Evolutionary conservation across 1,140 invertebrate species (phyloP).

Genomic region (Aphis craccivora): DNA sequence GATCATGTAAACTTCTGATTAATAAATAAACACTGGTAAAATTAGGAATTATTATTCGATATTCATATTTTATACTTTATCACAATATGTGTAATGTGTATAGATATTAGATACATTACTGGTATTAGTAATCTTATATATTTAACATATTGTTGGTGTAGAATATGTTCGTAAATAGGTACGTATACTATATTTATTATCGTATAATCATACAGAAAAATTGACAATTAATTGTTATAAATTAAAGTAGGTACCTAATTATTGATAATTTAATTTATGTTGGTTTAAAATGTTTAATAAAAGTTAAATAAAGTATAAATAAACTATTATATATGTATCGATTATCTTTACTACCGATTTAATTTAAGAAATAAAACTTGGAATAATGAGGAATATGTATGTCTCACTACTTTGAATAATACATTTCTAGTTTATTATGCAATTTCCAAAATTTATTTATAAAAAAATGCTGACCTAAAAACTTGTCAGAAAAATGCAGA

Average conservation of each 20-base stretch:
- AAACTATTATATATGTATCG: background rate
- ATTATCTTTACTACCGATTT: background rate
- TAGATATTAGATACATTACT: too few relatives aligned
- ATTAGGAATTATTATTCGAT: background rate
- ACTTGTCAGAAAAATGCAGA: slow-evolving; percentile 39
- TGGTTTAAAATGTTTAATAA: background rate
- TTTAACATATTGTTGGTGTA: background rate
- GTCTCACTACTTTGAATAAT: background rate
- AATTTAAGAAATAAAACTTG: background rate
- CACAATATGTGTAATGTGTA: background rate
- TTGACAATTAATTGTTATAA: background rate
- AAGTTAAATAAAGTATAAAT: background rate
- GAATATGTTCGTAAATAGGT: background rate
- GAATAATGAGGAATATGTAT: background rate
- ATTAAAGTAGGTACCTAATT: background rate
- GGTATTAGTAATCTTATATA: background rate
- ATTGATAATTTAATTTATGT: background rate
- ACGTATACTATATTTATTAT: background rate
- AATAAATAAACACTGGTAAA: background rate
- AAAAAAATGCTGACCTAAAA: slow-evolving; percentile 55
- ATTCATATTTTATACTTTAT: background rate
- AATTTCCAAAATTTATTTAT: slow-evolving; percentile 21
- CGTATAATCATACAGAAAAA: background rate
- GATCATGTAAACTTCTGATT: background rate
- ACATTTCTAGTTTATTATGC: background rate